These are phyloP conservation scores for Oophaga sylvatica DNA, from an alignment of 2,797 vertebrate genomes.

Conservation along the genomic window DNA sequence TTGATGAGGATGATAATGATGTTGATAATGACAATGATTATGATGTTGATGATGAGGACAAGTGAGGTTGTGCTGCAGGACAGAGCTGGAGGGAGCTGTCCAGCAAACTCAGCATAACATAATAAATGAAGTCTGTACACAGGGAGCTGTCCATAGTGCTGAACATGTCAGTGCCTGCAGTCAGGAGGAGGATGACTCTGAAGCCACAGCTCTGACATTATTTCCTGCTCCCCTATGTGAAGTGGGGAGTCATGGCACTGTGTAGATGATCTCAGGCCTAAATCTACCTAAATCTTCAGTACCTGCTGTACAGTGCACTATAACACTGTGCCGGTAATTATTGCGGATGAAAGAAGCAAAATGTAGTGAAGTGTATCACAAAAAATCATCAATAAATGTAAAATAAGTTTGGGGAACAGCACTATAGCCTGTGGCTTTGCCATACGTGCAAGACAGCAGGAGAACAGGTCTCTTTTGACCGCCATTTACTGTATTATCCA, in stretches of 20 bases:
- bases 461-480: no score
- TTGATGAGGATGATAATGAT: no score
- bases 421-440: no score
- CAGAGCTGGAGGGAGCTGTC: constrained; percentile 52
- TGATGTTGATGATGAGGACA: neutral
- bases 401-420: no score
- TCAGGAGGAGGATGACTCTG: neutral
- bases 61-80: constrained; percentile 17
- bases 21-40: no score
- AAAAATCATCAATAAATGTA: no score
- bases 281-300: no score
- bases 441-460: no score
- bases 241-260: neutral
- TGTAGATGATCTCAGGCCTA: neutral
- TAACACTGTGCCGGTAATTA: no score
- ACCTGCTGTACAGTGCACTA: no score
- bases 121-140: neutral
- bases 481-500: neutral
- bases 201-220: neutral
- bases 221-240: neutral
- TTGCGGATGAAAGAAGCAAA: no score
- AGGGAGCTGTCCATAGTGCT: constrained; percentile 79
- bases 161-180: constrained; percentile 54
- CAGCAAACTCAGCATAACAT: neutral
- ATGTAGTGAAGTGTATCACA: no score